Percentiles rank a stretch among this genome's conserved stretches.
These are phyloP conservation scores for Apis dorsata DNA, from an alignment of 1,140 invertebrate species.

Conservation along the genomic window DNA sequence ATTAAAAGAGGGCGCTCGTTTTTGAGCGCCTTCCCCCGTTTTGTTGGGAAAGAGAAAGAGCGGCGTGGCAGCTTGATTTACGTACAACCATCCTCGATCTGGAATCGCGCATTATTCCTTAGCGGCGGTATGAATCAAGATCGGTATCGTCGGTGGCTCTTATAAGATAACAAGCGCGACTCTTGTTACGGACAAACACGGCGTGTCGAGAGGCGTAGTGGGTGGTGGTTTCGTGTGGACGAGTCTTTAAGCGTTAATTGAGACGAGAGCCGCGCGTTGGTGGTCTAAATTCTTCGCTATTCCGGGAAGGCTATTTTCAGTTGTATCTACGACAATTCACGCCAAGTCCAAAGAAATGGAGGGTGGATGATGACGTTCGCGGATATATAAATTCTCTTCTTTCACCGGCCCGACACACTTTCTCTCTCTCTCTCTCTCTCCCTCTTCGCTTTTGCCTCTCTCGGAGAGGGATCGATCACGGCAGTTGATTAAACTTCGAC, in stretches of 20 bases:
- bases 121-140: constrained; percentile 58
- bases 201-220: constrained; percentile 58
- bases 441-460: neutral
- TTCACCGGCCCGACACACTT: constrained; percentile 35
- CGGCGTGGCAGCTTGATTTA: constrained; percentile 25
- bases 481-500: neutral
- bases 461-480: no score
- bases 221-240: constrained; percentile 65
- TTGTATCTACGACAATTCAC: constrained; percentile 65
- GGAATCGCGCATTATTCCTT: constrained; percentile 40
- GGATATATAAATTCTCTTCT: constrained; percentile 56
- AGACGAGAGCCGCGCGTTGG: constrained; percentile 67
- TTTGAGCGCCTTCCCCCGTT: neutral
- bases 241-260: constrained; percentile 68
- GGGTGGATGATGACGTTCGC: constrained; percentile 60
- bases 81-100: neutral
- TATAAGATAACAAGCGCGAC: constrained; percentile 61
- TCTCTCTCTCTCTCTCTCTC: no score
- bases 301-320: constrained; percentile 67
- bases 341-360: constrained; percentile 61
- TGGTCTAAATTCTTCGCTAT: constrained; percentile 70
- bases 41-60: neutral
- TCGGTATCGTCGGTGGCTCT: constrained; percentile 54
- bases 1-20: neutral
- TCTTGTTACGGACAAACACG: constrained; percentile 61